These are phyloP conservation scores for Phymastichus coffea DNA, from an alignment of 1,140 invertebrate species.

Conservation along the genomic window DNA sequence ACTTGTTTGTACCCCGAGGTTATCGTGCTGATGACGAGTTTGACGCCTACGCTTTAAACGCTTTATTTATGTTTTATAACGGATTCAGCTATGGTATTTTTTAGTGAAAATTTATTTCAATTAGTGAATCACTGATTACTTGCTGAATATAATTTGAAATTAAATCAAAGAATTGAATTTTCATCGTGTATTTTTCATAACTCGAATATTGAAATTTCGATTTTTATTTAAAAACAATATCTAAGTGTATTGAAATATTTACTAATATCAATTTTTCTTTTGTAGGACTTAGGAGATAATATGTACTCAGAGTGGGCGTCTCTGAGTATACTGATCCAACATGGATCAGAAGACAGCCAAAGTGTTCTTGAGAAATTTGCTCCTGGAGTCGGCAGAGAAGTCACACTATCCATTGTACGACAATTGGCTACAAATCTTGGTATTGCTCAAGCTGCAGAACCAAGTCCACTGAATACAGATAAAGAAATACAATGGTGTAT, in stretches of 20 bases:
- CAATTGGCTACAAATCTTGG: conserved; percentile 77
- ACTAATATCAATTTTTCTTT: no score
- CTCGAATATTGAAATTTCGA: no score
- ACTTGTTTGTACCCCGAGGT: not conserved
- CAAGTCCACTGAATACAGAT: conserved; percentile 72
- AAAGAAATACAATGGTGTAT: conserved; percentile 89
- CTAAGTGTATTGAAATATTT: no score
- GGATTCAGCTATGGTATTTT: no score
- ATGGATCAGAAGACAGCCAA: conserved; percentile 65
- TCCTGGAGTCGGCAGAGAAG: conserved; percentile 73
- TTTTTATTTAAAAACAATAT: no score
- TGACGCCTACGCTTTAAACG: not conserved
- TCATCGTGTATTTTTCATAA: no score
- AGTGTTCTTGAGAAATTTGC: conserved; percentile 89
- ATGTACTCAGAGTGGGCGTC: conserved; percentile 89
- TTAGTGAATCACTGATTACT: no score
- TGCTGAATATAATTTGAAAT: no score
- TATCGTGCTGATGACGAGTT: not conserved
- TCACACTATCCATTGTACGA: conserved; percentile 80
- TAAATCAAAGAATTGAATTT: no score
- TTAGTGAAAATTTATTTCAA: no score
- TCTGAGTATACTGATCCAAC: conserved; percentile 67
- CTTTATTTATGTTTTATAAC: not conserved
- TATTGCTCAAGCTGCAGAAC: conserved; percentile 73
- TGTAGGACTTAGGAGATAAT: conserved; percentile 58